A percentile compares a stretch with the other conserved stretches of the same genome.
Evolutionary conservation across 2,113 vertebrate species (phyloP).

Genomic region (Trinectes maculatus): DNA sequence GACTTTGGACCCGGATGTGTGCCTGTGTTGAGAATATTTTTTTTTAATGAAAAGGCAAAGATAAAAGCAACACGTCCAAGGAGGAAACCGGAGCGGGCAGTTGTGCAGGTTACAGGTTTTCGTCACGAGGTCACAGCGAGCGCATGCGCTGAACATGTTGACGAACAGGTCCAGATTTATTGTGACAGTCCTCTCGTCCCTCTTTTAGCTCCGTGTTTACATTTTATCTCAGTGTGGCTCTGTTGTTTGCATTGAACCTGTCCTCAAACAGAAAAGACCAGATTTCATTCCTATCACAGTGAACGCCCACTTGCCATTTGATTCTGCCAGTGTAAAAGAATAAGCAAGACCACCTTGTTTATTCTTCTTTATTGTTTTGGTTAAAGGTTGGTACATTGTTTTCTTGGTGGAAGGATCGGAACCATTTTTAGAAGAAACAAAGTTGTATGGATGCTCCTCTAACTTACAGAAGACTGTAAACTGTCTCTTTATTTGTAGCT

Average conservation of each 20-base stretch:
- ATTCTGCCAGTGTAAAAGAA: conserved; percentile 4
- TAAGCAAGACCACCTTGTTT: conserved; percentile 39
- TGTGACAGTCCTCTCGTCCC: not conserved
- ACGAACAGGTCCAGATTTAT: conserved; percentile 26
- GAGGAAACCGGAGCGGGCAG: conserved; percentile 7
- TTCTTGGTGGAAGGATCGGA: no score
- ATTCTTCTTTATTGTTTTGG: no score
- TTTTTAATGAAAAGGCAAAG: not conserved
- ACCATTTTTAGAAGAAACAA: no score
- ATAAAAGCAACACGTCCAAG: not conserved
- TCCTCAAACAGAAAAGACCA: not conserved
- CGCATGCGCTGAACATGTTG: conserved; percentile 42
- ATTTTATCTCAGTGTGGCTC: not conserved
- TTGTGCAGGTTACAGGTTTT: conserved; percentile 25
- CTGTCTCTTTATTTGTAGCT: conserved; percentile 44
- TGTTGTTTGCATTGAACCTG: not conserved
- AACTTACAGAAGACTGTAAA: no score
- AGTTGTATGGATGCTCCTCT: no score
- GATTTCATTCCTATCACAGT: not conserved
- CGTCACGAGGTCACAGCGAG: not conserved
- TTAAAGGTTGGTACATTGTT: no score
- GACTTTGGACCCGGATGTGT: conserved; percentile 60
- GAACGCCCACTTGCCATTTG: not conserved
- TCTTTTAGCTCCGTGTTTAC: not conserved
- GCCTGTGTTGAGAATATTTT: not conserved